Evolutionary conservation across 2,888 invertebrate genomes (phyloP).

Genomic region (Hoplodrina blanda): DNA sequence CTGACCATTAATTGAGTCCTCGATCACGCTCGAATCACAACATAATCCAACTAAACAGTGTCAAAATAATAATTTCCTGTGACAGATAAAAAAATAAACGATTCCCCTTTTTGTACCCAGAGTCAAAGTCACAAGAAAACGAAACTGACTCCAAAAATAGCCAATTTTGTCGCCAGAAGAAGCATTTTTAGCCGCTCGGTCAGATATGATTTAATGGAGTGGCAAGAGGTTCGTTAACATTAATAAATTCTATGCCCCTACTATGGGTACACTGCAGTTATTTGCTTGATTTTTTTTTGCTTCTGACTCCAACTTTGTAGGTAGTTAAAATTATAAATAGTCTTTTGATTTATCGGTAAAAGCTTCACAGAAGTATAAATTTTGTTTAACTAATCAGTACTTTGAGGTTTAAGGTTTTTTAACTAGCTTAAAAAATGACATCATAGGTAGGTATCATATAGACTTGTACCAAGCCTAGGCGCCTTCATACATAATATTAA

Average conservation of each 20-base stretch:
- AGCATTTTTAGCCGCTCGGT: constrained; percentile 86
- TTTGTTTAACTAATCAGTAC: too few species aligned
- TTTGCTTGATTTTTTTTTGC: not conserved
- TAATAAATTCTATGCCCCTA: constrained; percentile 83
- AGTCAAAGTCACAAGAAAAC: constrained; percentile 61
- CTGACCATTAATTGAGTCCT: not conserved
- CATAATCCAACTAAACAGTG: constrained; percentile 30
- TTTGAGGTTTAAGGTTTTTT: too few species aligned
- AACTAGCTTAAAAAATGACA: too few species aligned
- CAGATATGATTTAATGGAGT: constrained; percentile 88
- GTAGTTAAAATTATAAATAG: not conserved
- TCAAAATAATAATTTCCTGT: constrained; percentile 44
- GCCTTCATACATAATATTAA: too few species aligned
- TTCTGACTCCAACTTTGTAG: not conserved
- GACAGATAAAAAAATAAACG: constrained; percentile 33
- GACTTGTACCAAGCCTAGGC: too few species aligned
- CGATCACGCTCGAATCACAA: not conserved
- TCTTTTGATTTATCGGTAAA: too few species aligned
- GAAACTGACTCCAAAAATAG: constrained; percentile 75
- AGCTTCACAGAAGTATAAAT: too few species aligned
- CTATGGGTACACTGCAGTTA: constrained; percentile 50
- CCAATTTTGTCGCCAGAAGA: constrained; percentile 75
- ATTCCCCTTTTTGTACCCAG: constrained; percentile 27
- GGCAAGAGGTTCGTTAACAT: constrained; percentile 87
- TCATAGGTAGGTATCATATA: too few species aligned